These are phyloP conservation scores for Meandrusa payeni DNA, from an alignment of 2,888 invertebrate species.

Conservation along the genomic window DNA sequence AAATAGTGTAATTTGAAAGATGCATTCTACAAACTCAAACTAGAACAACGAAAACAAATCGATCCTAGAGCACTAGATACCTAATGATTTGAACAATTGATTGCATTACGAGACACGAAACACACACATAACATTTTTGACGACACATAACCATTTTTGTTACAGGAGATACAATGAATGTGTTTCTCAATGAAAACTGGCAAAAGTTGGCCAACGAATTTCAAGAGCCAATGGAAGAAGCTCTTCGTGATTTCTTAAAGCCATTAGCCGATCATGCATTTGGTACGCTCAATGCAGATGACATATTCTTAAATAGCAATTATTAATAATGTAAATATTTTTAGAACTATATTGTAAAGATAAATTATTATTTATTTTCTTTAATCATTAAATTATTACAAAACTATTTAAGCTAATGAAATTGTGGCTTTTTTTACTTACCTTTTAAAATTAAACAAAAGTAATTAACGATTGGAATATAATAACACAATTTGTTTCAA, in stretches of 20 bases:
- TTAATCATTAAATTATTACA: not conserved
- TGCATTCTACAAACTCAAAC: too few relatives aligned
- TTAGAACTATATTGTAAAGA: not conserved
- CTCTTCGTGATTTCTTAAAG: slow-evolving; percentile 61
- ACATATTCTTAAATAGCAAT: slow-evolving; percentile 43
- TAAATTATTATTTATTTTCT: slow-evolving; percentile 2
- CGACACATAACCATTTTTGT: slow-evolving; percentile 20
- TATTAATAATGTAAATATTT: not conserved
- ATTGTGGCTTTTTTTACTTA: too few relatives aligned
- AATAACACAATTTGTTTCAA: too few relatives aligned
- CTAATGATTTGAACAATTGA: too few relatives aligned
- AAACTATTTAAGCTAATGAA: too few relatives aligned
- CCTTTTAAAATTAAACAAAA: too few relatives aligned
- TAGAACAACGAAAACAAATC: too few relatives aligned
- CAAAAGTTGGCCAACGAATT: slow-evolving; percentile 85
- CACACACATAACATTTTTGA: too few relatives aligned
- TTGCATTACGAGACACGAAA: too few relatives aligned
- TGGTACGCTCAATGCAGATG: slow-evolving; percentile 61
- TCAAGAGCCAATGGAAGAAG: slow-evolving; percentile 84
- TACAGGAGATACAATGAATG: slow-evolving; percentile 85
- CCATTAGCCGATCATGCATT: slow-evolving; percentile 68
- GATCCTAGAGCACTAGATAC: too few relatives aligned
- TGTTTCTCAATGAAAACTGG: slow-evolving; percentile 90
- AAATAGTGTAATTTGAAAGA: too few relatives aligned
- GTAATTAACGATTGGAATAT: too few relatives aligned